These are phyloP conservation scores for Dendroctonus ponderosae DNA, from an alignment of 1,140 invertebrate genomes.

Conservation along the genomic window DNA sequence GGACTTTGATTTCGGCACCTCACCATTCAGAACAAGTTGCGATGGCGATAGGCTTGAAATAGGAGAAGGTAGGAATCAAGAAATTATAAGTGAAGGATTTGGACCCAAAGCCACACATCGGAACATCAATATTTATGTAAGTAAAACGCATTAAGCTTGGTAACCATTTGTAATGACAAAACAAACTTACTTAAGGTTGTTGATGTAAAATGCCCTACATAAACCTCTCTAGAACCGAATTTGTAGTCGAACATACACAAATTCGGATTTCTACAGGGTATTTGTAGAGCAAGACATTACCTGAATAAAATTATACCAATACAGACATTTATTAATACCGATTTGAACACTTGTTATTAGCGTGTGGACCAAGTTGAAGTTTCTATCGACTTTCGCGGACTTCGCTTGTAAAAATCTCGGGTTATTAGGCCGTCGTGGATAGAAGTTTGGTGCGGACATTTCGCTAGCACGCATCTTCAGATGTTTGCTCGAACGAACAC, in stretches of 20 bases:
- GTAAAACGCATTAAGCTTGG: neutral
- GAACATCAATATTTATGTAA: slow-evolving; percentile 7
- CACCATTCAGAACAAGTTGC: slow-evolving; percentile 40
- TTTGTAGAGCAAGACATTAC: slow-evolving; percentile 17
- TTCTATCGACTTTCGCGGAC: no score
- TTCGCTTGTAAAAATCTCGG: no score
- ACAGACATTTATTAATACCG: no score
- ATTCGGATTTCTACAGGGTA: slow-evolving; percentile 34
- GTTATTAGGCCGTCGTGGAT: no score
- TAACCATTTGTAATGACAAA: neutral
- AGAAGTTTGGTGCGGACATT: no score
- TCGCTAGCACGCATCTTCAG: no score
- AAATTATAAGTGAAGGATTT: slow-evolving; percentile 50
- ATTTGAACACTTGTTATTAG: no score
- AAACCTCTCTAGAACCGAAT: slow-evolving; percentile 34
- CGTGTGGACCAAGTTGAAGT: no score
- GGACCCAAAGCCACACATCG: slow-evolving; percentile 39
- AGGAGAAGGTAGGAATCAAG: slow-evolving; percentile 47
- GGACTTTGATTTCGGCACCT: slow-evolving; percentile 56
- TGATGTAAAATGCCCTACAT: slow-evolving; percentile 20
- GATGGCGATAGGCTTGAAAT: slow-evolving; percentile 53
- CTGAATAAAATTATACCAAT: no score
- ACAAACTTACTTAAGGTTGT: neutral
- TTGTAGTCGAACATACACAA: slow-evolving; percentile 30
- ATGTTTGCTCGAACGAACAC: no score